A percentile compares a stretch with the other conserved stretches of the same genome.
Conservation (phyloP, 37 sponge, comb jelly and placozoan species). For the Bolinopsis microptera region DNA sequence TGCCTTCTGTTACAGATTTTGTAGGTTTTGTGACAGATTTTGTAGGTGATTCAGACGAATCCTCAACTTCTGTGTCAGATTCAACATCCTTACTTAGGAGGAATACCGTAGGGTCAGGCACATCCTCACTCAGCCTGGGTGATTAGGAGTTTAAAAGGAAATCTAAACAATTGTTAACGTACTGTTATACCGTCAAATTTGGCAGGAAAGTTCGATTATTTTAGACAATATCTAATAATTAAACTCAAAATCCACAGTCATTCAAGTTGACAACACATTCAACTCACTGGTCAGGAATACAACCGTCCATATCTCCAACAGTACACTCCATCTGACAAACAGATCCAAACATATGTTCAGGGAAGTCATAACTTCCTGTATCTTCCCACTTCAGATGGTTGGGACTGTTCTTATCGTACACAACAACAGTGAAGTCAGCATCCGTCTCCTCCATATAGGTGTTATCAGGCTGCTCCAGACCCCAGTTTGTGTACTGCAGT, state of each 20-base stretch:
- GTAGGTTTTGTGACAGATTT: neutral
- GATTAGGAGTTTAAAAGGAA: neutral
- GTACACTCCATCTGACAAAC: neutral
- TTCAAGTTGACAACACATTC: too few species aligned
- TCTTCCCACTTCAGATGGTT: neutral
- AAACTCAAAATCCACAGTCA: too few species aligned
- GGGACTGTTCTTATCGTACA: neutral
- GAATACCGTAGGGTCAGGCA: neutral
- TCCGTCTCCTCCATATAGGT: neutral
- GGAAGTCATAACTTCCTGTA: neutral
- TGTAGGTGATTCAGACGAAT: neutral
- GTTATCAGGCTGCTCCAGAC: neutral
- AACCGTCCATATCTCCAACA: neutral
- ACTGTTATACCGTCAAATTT: too few species aligned
- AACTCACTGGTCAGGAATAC: neutral
- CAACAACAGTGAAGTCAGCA: neutral
- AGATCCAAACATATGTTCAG: neutral
- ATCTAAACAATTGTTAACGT: too few species aligned
- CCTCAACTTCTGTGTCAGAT: neutral
- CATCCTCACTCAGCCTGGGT: neutral
- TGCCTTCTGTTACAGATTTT: neutral
- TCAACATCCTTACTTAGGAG: neutral
- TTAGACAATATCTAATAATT: too few species aligned
- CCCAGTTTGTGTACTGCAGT: conserved; percentile 9
- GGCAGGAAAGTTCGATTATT: too few species aligned